Conservation (phyloP, 1,140 invertebrate genomes). For the Monomorium pharaonis region DNA sequence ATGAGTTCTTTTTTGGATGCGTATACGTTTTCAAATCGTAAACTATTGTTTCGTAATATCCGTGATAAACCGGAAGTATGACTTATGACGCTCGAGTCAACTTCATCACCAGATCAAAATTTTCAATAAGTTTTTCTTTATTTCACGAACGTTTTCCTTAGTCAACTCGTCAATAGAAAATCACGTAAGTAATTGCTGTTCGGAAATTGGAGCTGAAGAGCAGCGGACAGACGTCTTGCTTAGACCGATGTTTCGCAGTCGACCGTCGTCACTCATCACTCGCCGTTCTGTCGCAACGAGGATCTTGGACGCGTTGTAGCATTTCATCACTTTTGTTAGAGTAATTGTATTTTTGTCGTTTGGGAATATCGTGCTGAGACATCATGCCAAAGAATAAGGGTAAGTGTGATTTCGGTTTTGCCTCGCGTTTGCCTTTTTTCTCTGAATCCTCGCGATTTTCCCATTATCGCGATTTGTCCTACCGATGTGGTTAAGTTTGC, state of each 20-base stretch:
- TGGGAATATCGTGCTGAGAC: neutral
- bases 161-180: neutral
- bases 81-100: neutral
- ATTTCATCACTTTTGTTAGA: neutral
- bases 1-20: no score
- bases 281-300: neutral
- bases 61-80: neutral
- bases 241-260: neutral
- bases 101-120: neutral
- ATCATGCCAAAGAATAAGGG: conserved; percentile 92
- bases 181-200: neutral
- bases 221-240: neutral
- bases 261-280: no score
- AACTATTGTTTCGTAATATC: neutral
- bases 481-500: conserved; percentile 68
- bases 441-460: neutral
- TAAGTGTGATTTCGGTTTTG: conserved; percentile 59
- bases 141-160: neutral
- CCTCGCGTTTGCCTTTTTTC: neutral
- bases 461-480: conserved; percentile 8
- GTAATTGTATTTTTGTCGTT: neutral
- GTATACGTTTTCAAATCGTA: neutral
- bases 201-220: no score
- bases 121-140: neutral
- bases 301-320: neutral